phyloP scores from a whole-genome alignment of 2,888 invertebrate genomes.

The Graphium colonna region DNA sequence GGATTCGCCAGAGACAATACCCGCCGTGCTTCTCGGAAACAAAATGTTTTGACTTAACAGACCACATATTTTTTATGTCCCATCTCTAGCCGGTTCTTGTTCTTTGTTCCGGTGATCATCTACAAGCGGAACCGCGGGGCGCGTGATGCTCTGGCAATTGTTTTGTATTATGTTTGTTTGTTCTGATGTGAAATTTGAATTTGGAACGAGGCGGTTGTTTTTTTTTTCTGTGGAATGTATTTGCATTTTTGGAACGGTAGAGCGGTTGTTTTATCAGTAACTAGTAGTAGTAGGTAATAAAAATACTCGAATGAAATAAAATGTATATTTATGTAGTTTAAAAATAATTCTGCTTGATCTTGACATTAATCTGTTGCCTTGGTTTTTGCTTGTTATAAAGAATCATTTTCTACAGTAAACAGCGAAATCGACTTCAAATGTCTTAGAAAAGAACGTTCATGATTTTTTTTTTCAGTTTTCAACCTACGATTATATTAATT shows the following conservation, averaged over 20 bases:
- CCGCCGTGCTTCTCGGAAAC: conserved; percentile 50
- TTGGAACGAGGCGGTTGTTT: conserved; percentile 11
- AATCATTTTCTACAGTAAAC: too few species aligned
- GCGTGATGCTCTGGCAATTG: conserved; percentile 25
- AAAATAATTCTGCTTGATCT: too few species aligned
- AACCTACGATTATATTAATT: too few species aligned
- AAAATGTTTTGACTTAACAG: conserved; percentile 53
- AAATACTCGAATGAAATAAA: not conserved
- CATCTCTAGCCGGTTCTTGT: conserved; percentile 26
- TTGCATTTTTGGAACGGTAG: conserved; percentile 5
- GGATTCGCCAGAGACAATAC: conserved; percentile 49
- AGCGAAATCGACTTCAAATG: too few species aligned
- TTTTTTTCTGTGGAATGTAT: conserved; percentile 7
- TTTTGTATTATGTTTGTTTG: conserved; percentile 30
- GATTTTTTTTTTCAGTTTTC: too few species aligned
- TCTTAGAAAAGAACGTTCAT: too few species aligned
- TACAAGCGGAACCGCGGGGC: conserved; percentile 33
- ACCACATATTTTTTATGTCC: conserved; percentile 37
- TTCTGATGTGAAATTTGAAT: conserved; percentile 31
- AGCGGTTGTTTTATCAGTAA: not conserved
- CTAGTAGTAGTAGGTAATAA: not conserved
- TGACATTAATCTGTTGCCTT: too few species aligned
- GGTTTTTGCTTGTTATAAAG: too few species aligned
- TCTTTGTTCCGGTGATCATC: conserved; percentile 54
- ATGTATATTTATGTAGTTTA: not conserved